These are phyloP conservation scores for Sander vitreus DNA, from an alignment of 2,113 vertebrate species.

Conservation along the genomic window DNA sequence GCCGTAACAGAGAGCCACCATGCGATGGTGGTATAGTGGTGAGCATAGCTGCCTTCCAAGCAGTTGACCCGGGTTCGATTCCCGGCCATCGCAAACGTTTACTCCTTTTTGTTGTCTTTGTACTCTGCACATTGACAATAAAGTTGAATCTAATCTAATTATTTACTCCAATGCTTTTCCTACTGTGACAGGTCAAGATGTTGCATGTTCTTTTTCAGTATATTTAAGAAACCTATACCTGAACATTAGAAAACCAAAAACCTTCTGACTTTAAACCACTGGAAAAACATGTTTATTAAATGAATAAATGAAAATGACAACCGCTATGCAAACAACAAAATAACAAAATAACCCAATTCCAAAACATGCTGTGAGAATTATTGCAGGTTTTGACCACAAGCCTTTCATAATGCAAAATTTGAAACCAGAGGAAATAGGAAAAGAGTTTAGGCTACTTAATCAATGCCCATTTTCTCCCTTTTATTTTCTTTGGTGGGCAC, in stretches of 20 bases:
- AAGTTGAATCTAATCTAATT: too few relatives aligned
- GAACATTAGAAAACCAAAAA: background rate
- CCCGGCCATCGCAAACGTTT: constrained; percentile 51
- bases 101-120: too few relatives aligned
- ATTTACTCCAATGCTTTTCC: background rate
- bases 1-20: background rate
- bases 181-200: background rate
- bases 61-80: constrained; percentile 68
- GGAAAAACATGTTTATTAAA: background rate
- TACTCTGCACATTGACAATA: too few relatives aligned
- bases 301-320: background rate
- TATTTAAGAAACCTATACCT: background rate
- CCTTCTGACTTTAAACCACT: background rate
- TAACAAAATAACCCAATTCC: background rate
- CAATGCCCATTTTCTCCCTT: background rate
- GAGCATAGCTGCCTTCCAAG: constrained; percentile 33
- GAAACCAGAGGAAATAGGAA: background rate
- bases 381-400: background rate
- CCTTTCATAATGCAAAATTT: background rate
- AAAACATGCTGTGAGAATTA: background rate
- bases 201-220: background rate
- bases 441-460: background rate
- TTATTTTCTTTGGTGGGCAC: background rate
- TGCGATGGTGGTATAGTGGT: constrained; percentile 14
- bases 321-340: background rate